A percentile compares a stretch with the other conserved stretches of the same genome.
phyloP scores from a whole-genome alignment of 2,888 invertebrate species.

The Gasteruption jaculator region DNA sequence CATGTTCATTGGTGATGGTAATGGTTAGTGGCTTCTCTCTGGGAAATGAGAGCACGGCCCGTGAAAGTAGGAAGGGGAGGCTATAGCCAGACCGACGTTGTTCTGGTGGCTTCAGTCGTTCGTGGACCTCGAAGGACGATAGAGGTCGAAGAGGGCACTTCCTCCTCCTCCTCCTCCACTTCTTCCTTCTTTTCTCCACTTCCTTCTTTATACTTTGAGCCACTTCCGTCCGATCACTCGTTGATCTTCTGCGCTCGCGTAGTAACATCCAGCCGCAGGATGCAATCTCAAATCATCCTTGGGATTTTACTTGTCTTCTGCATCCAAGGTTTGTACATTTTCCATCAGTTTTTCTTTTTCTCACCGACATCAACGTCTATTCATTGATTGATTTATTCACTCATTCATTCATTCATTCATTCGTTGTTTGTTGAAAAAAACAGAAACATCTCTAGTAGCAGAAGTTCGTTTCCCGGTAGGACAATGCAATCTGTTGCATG shows the following conservation, averaged over 20 bases:
- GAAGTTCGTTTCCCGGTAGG: no score
- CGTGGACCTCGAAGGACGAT: constrained; percentile 51
- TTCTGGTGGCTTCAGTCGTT: constrained; percentile 48
- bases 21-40: constrained; percentile 39
- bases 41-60: constrained; percentile 48
- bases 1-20: constrained; percentile 35
- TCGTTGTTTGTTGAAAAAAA: no score
- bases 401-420: no score
- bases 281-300: constrained; percentile 39
- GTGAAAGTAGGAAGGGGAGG: constrained; percentile 47
- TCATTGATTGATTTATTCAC: no score
- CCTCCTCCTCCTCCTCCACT: constrained; percentile 26
- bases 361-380: no score
- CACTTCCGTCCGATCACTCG: no score
- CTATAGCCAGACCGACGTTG: constrained; percentile 45
- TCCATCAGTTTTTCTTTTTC: no score
- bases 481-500: no score
- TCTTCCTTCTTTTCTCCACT: no score
- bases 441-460: no score
- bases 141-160: constrained; percentile 48
- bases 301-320: constrained; percentile 42
- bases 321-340: constrained; percentile 46
- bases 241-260: constrained; percentile 18
- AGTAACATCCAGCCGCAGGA: constrained; percentile 30
- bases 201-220: no score